These are phyloP conservation scores for Drosophila stalkeri DNA, from an alignment of 2,888 invertebrate genomes.

Conservation along the genomic window DNA sequence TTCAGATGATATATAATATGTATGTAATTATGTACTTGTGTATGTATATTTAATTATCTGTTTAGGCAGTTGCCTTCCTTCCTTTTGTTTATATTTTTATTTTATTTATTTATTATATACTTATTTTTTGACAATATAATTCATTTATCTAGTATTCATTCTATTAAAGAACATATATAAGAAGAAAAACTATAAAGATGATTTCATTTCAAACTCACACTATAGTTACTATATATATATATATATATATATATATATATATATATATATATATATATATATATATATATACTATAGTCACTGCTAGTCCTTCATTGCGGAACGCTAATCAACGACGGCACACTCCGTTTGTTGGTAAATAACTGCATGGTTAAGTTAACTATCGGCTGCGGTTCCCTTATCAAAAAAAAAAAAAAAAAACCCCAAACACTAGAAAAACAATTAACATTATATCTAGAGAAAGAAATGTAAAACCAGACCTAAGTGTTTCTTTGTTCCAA, in stretches of 20 bases:
- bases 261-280: too few relatives aligned
- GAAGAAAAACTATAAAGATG: not conserved
- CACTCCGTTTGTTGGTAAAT: conserved; percentile 46
- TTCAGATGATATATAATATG: too few relatives aligned
- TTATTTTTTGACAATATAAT: too few relatives aligned
- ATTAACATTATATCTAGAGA: not conserved
- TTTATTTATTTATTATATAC: too few relatives aligned
- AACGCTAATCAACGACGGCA: conserved; percentile 34
- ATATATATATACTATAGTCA: too few relatives aligned
- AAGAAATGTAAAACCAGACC: not conserved
- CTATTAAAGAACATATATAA: not conserved
- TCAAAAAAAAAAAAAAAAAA: conserved; percentile 18
- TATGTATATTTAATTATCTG: too few relatives aligned
- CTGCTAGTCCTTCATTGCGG: not conserved
- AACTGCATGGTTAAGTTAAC: conserved; percentile 34
- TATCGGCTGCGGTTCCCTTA: conserved; percentile 27
- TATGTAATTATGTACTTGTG: too few relatives aligned
- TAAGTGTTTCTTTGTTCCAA: not conserved
- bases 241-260: too few relatives aligned
- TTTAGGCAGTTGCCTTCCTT: too few relatives aligned
- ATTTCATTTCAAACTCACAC: not conserved
- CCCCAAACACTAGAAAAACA: not conserved
- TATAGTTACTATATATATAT: too few relatives aligned
- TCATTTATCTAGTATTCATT: too few relatives aligned
- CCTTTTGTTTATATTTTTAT: too few relatives aligned